Evolutionary conservation across 2,888 invertebrate genomes (phyloP).

Genomic region (Drosophila recens): DNA sequence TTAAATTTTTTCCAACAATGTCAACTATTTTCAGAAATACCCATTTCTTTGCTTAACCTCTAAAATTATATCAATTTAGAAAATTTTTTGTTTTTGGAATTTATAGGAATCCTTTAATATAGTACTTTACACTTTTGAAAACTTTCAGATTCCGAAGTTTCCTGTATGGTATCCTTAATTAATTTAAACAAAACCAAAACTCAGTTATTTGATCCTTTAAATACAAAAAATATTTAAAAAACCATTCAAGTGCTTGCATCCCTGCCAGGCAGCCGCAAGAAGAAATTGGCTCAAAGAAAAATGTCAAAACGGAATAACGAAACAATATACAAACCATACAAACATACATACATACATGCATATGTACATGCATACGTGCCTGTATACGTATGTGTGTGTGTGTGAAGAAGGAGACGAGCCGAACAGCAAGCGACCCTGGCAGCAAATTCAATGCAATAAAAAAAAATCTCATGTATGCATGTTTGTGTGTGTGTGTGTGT

Average conservation of each 20-base stretch:
- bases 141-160: background rate
- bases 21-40: too few relatives aligned
- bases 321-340: constrained; percentile 25
- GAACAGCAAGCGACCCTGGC: constrained; percentile 78
- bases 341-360: background rate
- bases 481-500: constrained; percentile 22
- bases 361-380: constrained; percentile 8
- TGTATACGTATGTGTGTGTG: constrained; percentile 14
- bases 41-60: too few relatives aligned
- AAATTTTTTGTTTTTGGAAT: too few relatives aligned
- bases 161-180: background rate
- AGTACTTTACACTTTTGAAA: too few relatives aligned
- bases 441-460: constrained; percentile 70
- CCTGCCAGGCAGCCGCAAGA: constrained; percentile 37
- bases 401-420: constrained; percentile 48
- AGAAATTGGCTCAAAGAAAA: constrained; percentile 48
- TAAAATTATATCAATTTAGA: too few relatives aligned
- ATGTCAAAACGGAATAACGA: constrained; percentile 53
- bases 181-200: background rate
- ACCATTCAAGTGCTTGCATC: constrained; percentile 34
- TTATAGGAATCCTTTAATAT: too few relatives aligned
- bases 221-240: background rate
- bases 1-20: too few relatives aligned
- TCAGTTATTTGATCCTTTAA: background rate
- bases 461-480: constrained; percentile 42